These are phyloP conservation scores for Macheiramphus alcinus DNA, from an alignment of 2,113 vertebrate genomes.

Conservation along the genomic window DNA sequence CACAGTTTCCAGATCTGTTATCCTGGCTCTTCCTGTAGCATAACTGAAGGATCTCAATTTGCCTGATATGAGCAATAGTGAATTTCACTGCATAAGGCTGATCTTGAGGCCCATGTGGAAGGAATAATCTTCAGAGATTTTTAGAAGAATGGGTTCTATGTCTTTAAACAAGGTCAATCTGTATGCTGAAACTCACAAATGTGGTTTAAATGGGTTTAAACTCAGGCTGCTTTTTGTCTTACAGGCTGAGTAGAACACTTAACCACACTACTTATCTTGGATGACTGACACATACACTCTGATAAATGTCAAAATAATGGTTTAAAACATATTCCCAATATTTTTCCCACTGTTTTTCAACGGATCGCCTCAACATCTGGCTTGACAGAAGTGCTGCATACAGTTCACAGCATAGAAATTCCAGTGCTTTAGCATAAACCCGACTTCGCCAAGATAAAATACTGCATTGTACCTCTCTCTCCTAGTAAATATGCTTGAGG, in stretches of 20 bases:
- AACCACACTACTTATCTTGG: neutral
- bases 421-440: neutral
- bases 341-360: neutral
- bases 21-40: neutral
- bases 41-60: neutral
- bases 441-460: neutral
- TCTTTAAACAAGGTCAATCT: neutral
- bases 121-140: neutral
- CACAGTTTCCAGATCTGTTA: neutral
- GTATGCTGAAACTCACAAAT: neutral
- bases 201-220: neutral
- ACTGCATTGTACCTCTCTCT: neutral
- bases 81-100: neutral
- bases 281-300: neutral
- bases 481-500: neutral
- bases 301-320: neutral
- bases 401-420: neutral
- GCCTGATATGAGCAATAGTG: neutral
- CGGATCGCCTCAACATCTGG: neutral
- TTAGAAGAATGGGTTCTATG: neutral
- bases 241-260: neutral
- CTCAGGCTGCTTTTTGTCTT: neutral
- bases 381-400: neutral
- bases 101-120: neutral
- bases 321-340: neutral